phyloP scores from a whole-genome alignment of 2,113 vertebrate genomes.

The Lichenostomus cassidix region DNA sequence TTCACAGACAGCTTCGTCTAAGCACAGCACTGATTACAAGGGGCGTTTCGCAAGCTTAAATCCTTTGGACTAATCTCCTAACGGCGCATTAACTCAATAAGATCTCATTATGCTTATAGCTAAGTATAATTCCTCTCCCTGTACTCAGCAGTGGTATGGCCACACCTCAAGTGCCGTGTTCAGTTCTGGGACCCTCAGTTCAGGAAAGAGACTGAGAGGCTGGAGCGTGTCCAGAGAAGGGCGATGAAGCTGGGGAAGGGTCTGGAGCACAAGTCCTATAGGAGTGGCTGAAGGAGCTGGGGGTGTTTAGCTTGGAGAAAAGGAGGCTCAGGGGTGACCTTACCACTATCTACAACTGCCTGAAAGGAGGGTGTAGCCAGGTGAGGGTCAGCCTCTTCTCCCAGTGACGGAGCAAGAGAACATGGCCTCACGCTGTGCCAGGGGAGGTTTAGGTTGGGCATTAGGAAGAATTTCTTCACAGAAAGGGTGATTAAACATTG shows the following conservation, averaged over 20 bases:
- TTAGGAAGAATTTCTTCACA: not conserved
- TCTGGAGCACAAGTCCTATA: not conserved
- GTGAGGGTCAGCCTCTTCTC: not conserved
- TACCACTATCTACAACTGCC: rapidly evolving
- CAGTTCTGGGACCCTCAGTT: not conserved
- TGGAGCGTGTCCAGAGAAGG: not conserved
- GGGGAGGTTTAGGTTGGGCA: not conserved
- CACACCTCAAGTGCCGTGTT: not conserved
- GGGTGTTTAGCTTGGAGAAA: not conserved
- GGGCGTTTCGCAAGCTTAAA: not conserved
- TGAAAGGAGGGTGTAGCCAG: not conserved
- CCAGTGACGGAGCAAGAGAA: not conserved
- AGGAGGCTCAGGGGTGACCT: not conserved
- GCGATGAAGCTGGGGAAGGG: not conserved
- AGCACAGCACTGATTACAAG: not conserved
- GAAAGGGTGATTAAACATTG: not conserved
- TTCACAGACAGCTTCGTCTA: not conserved
- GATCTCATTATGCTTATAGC: not conserved
- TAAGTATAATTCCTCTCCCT: not conserved
- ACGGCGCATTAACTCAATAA: not conserved
- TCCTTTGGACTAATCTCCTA: not conserved
- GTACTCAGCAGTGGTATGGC: not conserved
- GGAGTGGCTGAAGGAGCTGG: not conserved
- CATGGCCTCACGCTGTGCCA: not conserved
- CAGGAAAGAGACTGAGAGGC: not conserved